Conservation (phyloP, 2,888 invertebrate genomes). For the Rhingia campestris region DNA sequence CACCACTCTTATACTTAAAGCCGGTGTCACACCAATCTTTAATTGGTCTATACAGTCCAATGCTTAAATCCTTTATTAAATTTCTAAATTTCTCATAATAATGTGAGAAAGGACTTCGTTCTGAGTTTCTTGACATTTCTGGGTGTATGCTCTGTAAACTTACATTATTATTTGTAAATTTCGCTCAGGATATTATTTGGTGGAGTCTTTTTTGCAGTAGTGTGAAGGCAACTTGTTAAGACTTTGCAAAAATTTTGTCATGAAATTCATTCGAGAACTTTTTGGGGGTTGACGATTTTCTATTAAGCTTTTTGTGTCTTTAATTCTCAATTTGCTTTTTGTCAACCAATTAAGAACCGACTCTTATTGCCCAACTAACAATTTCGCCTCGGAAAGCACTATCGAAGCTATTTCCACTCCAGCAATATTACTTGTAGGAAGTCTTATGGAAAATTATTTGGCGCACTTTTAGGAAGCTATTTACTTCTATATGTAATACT, state of each 20-base stretch:
- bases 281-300: not conserved
- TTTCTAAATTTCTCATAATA: not conserved
- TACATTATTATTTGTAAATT: not conserved
- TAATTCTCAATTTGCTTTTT: not conserved
- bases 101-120: not conserved
- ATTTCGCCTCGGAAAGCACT: too few relatives aligned
- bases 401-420: too few relatives aligned
- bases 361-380: too few relatives aligned
- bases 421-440: too few relatives aligned
- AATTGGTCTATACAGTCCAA: constrained; percentile 11
- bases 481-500: too few relatives aligned
- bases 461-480: too few relatives aligned
- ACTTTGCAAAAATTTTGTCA: not conserved
- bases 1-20: not conserved
- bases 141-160: not conserved
- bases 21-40: constrained; percentile 14
- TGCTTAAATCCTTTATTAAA: constrained; percentile 3
- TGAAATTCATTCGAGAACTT: not conserved
- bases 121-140: constrained; percentile 1
- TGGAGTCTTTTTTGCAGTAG: not conserved
- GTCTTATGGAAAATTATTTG: too few relatives aligned
- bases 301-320: not conserved
- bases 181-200: constrained; percentile 3
- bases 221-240: not conserved
- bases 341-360: not conserved